Conservation (phyloP, 2,888 invertebrate species). For the Nephrotoma appendiculata region DNA sequence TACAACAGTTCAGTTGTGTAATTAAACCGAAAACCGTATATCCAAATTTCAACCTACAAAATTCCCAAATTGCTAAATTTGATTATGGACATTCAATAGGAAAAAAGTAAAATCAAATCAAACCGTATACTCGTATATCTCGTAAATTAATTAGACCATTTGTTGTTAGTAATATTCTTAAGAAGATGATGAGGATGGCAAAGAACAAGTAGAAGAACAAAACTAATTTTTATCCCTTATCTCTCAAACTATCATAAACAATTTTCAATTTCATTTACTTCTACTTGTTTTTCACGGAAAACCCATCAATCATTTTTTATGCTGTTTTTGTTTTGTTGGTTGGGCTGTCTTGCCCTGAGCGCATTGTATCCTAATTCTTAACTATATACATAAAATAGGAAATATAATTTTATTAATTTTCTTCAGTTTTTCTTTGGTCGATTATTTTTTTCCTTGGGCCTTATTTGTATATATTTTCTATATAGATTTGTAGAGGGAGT, state of each 20-base stretch:
- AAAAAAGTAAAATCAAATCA: not conserved
- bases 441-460: not conserved
- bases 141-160: not conserved
- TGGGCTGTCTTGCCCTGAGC: not conserved
- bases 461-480: not conserved
- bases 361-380: not conserved
- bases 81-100: not conserved
- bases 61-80: not conserved
- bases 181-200: not conserved
- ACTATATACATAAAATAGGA: not conserved
- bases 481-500: not conserved
- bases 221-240: not conserved
- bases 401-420: not conserved
- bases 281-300: not conserved
- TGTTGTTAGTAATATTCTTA: not conserved
- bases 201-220: not conserved
- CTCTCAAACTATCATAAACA: not conserved
- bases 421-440: not conserved
- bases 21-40: not conserved
- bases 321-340: not conserved
- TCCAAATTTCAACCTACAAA: not conserved
- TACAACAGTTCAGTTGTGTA: not conserved
- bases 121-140: not conserved
- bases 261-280: not conserved
- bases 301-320: not conserved